These are phyloP conservation scores for Drosophila kuntzei DNA, from an alignment of 2,888 invertebrate genomes.

Conservation along the genomic window DNA sequence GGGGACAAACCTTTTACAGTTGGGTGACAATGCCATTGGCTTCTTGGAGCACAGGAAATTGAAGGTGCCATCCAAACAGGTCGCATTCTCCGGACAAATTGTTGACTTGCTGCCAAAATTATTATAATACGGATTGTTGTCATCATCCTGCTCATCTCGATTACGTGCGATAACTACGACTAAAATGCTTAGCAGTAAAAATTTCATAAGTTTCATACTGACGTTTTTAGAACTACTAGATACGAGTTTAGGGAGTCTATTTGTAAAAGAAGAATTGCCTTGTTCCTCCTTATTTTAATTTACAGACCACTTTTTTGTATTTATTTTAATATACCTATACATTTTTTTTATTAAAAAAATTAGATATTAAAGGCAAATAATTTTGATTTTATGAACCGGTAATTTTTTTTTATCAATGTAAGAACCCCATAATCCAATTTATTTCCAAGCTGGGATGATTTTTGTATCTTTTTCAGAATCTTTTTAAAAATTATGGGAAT, in stretches of 20 bases:
- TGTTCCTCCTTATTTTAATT: no score
- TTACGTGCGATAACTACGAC: fast-evolving
- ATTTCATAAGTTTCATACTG: slow-evolving; percentile 10
- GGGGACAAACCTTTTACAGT: slow-evolving; percentile 42
- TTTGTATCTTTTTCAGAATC: no score
- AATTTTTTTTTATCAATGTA: no score
- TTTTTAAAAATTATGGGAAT: no score
- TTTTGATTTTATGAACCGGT: no score
- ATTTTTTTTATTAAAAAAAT: no score
- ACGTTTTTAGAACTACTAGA: neutral
- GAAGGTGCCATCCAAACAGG: slow-evolving; percentile 34
- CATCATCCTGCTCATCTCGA: neutral
- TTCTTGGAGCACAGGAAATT: slow-evolving; percentile 43
- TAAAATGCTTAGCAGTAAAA: neutral
- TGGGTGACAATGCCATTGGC: neutral
- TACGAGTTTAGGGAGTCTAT: neutral
- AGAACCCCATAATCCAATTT: no score
- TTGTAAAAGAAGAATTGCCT: neutral
- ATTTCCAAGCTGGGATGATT: no score
- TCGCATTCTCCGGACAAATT: slow-evolving; percentile 23
- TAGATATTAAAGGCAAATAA: no score
- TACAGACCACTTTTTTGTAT: no score
- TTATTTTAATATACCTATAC: no score
- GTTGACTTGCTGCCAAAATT: slow-evolving; percentile 36
- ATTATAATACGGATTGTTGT: slow-evolving; percentile 42